Evolutionary conservation across 2,113 vertebrate genomes (phyloP).

Genomic region (Cynopterus brachyotis): DNA sequence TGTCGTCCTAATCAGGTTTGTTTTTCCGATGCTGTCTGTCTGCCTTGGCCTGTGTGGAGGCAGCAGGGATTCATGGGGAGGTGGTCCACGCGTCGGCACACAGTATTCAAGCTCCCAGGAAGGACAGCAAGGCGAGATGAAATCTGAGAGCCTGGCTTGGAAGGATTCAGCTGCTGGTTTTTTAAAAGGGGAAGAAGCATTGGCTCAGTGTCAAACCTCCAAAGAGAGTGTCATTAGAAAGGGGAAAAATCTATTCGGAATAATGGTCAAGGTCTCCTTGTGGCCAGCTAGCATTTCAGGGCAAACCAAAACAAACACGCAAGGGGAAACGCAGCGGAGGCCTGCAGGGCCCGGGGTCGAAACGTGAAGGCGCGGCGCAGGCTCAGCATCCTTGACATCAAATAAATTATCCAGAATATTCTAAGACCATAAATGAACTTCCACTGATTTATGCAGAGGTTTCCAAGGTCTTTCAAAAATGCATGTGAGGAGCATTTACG

Average conservation of each 20-base stretch:
- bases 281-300: slow-evolving; percentile 41
- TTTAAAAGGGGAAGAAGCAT: slow-evolving; percentile 32
- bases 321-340: not conserved
- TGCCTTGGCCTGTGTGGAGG: not conserved
- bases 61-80: not conserved
- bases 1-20: not conserved
- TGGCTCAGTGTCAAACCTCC: slow-evolving; percentile 61
- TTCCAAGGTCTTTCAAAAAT: slow-evolving; percentile 76
- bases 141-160: not conserved
- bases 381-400: slow-evolving; percentile 44
- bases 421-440: slow-evolving; percentile 62
- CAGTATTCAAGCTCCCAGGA: slow-evolving; percentile 16
- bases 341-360: accelerated
- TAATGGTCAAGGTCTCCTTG: slow-evolving; percentile 46
- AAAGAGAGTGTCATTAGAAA: slow-evolving; percentile 46
- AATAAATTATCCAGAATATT: slow-evolving; percentile 63
- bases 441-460: slow-evolving; percentile 72
- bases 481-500: slow-evolving; percentile 71
- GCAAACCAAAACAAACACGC: slow-evolving; percentile 38
- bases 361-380: not conserved
- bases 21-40: not conserved
- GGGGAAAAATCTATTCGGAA: slow-evolving; percentile 49
- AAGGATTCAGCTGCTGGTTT: slow-evolving; percentile 29
- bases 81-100: not conserved
- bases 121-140: slow-evolving; percentile 2